These are phyloP conservation scores for Hydractinia symbiolongicarpus DNA, from an alignment of 30 jellyfish, hydroid and myxozoan genomes.

Conservation along the genomic window DNA sequence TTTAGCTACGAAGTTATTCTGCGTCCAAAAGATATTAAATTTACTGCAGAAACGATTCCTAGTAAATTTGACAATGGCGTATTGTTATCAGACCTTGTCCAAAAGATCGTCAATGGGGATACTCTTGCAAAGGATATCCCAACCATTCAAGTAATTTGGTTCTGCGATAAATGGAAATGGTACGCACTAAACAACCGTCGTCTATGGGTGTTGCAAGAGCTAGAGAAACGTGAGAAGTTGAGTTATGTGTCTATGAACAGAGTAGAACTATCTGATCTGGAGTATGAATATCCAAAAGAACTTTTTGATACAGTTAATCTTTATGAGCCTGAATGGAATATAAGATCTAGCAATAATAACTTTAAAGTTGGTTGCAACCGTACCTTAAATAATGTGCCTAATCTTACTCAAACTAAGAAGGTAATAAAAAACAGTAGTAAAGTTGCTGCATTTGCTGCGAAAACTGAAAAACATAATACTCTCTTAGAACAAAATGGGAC, in stretches of 20 bases:
- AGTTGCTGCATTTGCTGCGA: too few relatives aligned
- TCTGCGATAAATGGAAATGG: conserved; percentile 58
- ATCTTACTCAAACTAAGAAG: too few relatives aligned
- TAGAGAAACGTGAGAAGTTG: conserved; percentile 43
- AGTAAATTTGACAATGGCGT: conserved; percentile 35
- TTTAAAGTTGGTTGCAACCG: too few relatives aligned
- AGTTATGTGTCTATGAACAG: conserved; percentile 44
- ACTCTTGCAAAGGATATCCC: conserved; percentile 32
- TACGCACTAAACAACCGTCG: conserved; percentile 34
- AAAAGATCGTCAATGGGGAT: conserved; percentile 37
- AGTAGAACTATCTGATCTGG: conserved; percentile 21
- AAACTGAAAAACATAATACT: too few relatives aligned
- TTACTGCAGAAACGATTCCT: too few relatives aligned
- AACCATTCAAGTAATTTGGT: conserved; percentile 48
- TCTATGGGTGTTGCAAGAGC: conserved; percentile 54
- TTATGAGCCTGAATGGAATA: neutral
- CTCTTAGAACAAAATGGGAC: too few relatives aligned
- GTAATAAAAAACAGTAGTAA: too few relatives aligned
- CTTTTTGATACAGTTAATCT: conserved; percentile 9
- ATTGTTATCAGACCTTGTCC: conserved; percentile 24
- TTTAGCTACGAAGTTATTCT: too few relatives aligned
- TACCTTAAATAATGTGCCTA: too few relatives aligned
- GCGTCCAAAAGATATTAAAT: too few relatives aligned
- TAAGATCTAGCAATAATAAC: neutral
- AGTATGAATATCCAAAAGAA: neutral